phyloP scores from a whole-genome alignment of 2,888 invertebrate species.

The Cenopis cana region DNA sequence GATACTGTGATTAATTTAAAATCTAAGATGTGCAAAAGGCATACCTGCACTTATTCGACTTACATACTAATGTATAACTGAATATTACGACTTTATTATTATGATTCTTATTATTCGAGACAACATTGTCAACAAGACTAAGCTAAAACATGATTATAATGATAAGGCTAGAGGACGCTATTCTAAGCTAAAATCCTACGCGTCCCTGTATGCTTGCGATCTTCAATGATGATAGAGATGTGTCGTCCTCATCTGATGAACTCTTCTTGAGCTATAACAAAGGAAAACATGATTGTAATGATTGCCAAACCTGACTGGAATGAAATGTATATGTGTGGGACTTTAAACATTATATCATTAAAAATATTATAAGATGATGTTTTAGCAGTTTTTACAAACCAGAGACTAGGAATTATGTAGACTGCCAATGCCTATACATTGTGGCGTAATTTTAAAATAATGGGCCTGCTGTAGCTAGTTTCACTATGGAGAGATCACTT shows the following conservation, averaged over 20 bases:
- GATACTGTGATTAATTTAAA: conserved; percentile 21
- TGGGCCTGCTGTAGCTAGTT: too few species aligned
- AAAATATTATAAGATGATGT: not conserved
- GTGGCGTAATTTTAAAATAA: too few species aligned
- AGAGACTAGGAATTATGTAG: too few species aligned
- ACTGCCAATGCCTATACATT: too few species aligned
- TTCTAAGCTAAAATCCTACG: conserved; percentile 56
- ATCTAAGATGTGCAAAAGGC: conserved; percentile 12
- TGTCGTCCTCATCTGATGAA: conserved; percentile 50
- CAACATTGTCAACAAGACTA: conserved; percentile 6
- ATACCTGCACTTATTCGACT: conserved; percentile 9
- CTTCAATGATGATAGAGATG: conserved; percentile 61
- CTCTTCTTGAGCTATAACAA: conserved; percentile 61
- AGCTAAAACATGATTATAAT: conserved; percentile 15
- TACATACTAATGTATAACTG: conserved; percentile 6
- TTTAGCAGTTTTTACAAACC: not conserved
- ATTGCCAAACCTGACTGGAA: not conserved
- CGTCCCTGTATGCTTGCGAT: conserved; percentile 66
- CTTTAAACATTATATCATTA: not conserved
- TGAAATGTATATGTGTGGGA: not conserved
- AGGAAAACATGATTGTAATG: conserved; percentile 29
- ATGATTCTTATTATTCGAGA: conserved; percentile 35
- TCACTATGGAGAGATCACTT: too few species aligned
- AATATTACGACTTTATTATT: conserved; percentile 16
- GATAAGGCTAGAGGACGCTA: conserved; percentile 4